Evolutionary conservation across 2,797 vertebrate species (phyloP).

Genomic region (Percopsis omiscomaycus): DNA sequence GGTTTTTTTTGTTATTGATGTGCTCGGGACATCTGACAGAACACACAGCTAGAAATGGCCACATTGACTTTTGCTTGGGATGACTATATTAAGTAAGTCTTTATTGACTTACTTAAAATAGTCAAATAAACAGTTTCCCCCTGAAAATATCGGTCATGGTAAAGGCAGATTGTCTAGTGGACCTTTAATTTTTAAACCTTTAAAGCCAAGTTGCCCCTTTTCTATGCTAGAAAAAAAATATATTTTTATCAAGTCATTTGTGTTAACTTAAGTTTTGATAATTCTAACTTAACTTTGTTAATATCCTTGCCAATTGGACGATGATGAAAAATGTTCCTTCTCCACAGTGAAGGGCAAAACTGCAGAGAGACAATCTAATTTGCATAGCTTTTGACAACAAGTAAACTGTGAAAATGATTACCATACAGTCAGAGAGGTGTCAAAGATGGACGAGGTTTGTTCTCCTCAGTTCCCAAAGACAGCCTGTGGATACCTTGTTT

Average conservation of each 20-base stretch:
- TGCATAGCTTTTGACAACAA: slow-evolving; percentile 50
- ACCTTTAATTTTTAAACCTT: too few relatives aligned
- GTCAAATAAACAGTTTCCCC: too few relatives aligned
- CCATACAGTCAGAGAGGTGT: slow-evolving; percentile 49
- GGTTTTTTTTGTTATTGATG: too few relatives aligned
- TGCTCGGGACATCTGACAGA: too few relatives aligned
- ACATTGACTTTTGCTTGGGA: too few relatives aligned
- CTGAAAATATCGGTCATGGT: too few relatives aligned
- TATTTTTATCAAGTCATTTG: slow-evolving; percentile 5
- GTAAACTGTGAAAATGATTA: slow-evolving; percentile 54
- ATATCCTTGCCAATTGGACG: slow-evolving; percentile 22
- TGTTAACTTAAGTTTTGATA: slow-evolving; percentile 6
- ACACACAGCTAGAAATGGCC: too few relatives aligned
- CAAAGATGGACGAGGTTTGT: slow-evolving; percentile 55
- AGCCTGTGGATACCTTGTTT: slow-evolving; percentile 43
- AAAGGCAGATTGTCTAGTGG: too few relatives aligned
- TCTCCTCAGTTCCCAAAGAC: slow-evolving; percentile 39
- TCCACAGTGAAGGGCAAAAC: slow-evolving; percentile 54
- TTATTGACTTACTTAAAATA: too few relatives aligned
- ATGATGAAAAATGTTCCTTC: slow-evolving; percentile 45
- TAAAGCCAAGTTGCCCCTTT: not conserved
- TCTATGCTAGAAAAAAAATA: not conserved
- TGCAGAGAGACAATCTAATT: slow-evolving; percentile 49
- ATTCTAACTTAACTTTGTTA: slow-evolving; percentile 25
- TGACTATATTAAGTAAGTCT: too few relatives aligned